Conservation (phyloP, 2,113 vertebrate species). For the Cephalopterus ornatus region DNA sequence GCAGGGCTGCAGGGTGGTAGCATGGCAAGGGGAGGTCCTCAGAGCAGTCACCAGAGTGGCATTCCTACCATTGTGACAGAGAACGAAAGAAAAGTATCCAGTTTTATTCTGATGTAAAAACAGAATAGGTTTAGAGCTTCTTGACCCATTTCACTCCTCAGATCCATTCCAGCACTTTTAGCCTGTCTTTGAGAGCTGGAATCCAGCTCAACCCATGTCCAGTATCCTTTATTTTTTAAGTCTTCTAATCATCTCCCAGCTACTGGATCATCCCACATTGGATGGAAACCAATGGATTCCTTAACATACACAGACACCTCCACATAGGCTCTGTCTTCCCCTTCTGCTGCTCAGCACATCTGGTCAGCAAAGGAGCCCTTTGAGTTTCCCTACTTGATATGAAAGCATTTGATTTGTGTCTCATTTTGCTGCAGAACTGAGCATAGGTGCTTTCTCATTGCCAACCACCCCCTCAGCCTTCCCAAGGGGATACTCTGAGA, state of each 20-base stretch:
- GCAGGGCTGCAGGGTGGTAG: not conserved
- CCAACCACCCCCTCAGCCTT: not conserved
- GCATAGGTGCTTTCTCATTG: not conserved
- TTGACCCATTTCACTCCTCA: not conserved
- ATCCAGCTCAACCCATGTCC: not conserved
- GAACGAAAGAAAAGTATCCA: not conserved
- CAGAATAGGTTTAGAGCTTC: not conserved
- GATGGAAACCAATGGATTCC: not conserved
- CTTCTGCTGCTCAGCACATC: not conserved
- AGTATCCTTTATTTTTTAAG: not conserved
- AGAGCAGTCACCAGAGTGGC: not conserved
- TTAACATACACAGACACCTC: rapidly evolving
- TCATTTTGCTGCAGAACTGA: not conserved
- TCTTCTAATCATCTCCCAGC: not conserved
- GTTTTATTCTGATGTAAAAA: not conserved
- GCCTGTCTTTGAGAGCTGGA: not conserved
- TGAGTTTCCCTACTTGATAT: not conserved
- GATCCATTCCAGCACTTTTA: not conserved
- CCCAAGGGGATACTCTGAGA: not conserved
- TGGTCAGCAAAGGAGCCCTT: not conserved
- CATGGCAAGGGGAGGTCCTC: rapidly evolving
- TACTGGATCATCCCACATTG: not conserved
- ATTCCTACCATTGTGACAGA: not conserved
- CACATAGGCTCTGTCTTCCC: not conserved
- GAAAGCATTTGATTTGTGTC: not conserved